Base-by-base conservation (phyloP, 2,113 vertebrate species). In the Proteles cristata region DNA sequence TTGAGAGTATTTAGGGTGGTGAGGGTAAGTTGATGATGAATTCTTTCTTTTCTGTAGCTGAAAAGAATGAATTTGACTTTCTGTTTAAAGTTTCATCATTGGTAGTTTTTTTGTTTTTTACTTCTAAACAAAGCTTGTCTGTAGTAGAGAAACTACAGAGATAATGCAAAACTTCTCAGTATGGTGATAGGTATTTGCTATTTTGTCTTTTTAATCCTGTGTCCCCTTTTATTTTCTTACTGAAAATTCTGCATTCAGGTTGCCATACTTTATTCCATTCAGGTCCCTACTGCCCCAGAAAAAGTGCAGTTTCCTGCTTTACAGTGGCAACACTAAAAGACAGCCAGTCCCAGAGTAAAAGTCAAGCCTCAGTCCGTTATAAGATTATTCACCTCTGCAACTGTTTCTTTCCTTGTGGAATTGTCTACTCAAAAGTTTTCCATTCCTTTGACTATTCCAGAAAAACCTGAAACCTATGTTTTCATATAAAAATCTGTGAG, bases 61-160 rank as follows among this genome's bases (percentile, higher is more conserved):
- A 65, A 97, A 96, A 98, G 83, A 97, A 97, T 43, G 74, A 88
- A 96, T 21, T 92, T 95, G 33, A 95, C 80, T 98, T 96, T 95
- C 71, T 35, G 96, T 97, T 97, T 26, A 86, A 69, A 94, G 80
- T 35, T 95, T 50, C 43, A 23, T 88, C 82, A 86, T 66, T 95
- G 63, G 19, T 73, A n/a, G 6, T 10, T 71, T 55, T 87, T 87
- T 94, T 31, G 10, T 10, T 77, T 61, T 89, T 93, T 91, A 21
- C 85, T 96, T 97, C 61, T 55, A 68, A 97, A 96, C 77, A 93
- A 80, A 82, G 12, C 10, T 79, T 65, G 9, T 35, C 16, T 66
- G 15, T 28, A 65, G 7, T 92, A 76, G 39, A 73, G 43, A 86
- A 89, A 55, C 14, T 77, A 39, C 3, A 68, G 39, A 86, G 25